Evolutionary conservation across 2,888 invertebrate genomes (phyloP).

Genomic region (Drosophila nigritarsus): DNA sequence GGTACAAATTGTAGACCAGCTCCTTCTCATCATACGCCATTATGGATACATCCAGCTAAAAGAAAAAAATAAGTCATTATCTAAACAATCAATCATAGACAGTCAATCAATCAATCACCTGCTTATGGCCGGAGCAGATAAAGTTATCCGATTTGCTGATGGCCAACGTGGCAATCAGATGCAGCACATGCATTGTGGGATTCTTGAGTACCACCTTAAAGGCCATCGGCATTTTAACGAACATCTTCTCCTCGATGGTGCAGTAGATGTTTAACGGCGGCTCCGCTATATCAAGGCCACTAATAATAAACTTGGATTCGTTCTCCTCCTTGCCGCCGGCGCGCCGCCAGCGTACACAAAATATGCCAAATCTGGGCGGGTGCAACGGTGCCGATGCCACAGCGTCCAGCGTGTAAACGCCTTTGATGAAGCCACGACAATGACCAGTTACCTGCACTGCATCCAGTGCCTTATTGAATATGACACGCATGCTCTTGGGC

Average conservation of each 20-base stretch:
- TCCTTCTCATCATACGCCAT: slow-evolving; percentile 84
- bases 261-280: slow-evolving; percentile 85
- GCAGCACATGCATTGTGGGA: slow-evolving; percentile 83
- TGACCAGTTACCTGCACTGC: slow-evolving; percentile 84
- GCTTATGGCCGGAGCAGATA: slow-evolving; percentile 97
- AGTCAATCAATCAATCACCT: slow-evolving; percentile 86
- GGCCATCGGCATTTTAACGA: slow-evolving; percentile 85
- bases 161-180: slow-evolving; percentile 83
- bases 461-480: slow-evolving; percentile 83
- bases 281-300: slow-evolving; percentile 83
- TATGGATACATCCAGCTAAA: slow-evolving; percentile 84
- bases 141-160: slow-evolving; percentile 90
- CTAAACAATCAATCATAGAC: background rate
- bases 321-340: slow-evolving; percentile 82
- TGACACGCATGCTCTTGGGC: slow-evolving; percentile 66
- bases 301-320: slow-evolving; percentile 84
- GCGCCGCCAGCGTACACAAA: slow-evolving; percentile 84
- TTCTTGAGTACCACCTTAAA: slow-evolving; percentile 84
- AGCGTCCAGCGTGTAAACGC: slow-evolving; percentile 69
- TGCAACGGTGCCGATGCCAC: background rate
- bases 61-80: background rate
- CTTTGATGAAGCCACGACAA: slow-evolving; percentile 83
- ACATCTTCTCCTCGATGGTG: slow-evolving; percentile 85
- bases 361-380: slow-evolving; percentile 80
- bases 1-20: slow-evolving; percentile 84